Conservation (phyloP, 2,113 vertebrate species). For the Rhizomys pruinosus region DNA sequence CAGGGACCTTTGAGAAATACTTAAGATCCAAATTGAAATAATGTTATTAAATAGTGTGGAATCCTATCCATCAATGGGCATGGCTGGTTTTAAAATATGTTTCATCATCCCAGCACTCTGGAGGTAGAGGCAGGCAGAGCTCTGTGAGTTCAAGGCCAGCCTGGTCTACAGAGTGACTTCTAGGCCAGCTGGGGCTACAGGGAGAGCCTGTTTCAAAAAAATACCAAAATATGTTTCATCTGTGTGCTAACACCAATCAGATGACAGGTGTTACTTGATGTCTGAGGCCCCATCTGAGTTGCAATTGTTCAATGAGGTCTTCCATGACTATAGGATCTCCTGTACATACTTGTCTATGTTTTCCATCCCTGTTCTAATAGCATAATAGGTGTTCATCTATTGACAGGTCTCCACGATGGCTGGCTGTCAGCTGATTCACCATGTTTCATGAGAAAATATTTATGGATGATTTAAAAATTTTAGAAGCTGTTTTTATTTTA, state of each 20-base stretch:
- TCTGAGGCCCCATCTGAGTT: neutral
- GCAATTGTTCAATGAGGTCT: neutral
- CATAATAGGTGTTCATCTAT: neutral
- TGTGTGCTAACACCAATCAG: neutral
- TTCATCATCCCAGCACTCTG: too few species aligned
- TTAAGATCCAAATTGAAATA: neutral
- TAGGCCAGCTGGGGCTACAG: too few species aligned
- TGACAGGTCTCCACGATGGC: neutral
- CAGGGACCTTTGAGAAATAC: too few species aligned
- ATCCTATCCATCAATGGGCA: neutral
- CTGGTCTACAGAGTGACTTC: too few species aligned
- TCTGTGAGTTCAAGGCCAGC: too few species aligned
- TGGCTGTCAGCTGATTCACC: neutral
- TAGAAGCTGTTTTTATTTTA: slow-evolving; percentile 22
- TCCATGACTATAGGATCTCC: too few species aligned
- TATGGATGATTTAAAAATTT: too few species aligned
- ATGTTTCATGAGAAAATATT: neutral
- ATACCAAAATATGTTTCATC: too few species aligned
- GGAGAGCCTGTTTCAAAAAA: too few species aligned
- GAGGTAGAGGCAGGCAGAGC: too few species aligned
- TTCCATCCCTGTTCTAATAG: neutral
- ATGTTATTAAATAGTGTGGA: neutral
- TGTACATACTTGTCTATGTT: neutral
- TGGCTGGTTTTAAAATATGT: neutral
- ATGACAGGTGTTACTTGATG: neutral